These are phyloP conservation scores for Shargacucullia verbasci DNA, from an alignment of 2,888 invertebrate genomes.

Conservation along the genomic window DNA sequence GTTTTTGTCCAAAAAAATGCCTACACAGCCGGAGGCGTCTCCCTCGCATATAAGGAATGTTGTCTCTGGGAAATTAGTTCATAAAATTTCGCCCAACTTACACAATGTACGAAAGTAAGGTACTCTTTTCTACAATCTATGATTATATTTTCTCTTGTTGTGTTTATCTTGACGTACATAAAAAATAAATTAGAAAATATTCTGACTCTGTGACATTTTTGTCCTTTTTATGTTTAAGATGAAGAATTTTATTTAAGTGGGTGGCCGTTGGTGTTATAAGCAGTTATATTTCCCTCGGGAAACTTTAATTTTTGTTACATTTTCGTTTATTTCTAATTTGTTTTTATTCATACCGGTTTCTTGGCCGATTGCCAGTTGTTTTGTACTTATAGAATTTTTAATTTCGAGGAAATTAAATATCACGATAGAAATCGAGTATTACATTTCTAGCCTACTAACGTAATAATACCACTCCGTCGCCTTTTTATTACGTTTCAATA, in stretches of 20 bases:
- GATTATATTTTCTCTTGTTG: conserved; percentile 59
- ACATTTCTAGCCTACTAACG: too few relatives aligned
- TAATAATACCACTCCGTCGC: conserved; percentile 58
- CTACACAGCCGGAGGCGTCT: conserved; percentile 77
- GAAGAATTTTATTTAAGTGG: conserved; percentile 37
- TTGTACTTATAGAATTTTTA: not conserved
- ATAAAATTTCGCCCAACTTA: conserved; percentile 79
- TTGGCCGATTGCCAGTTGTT: not conserved
- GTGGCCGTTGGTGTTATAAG: conserved; percentile 21
- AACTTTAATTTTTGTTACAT: conserved; percentile 20
- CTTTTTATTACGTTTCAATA: conserved; percentile 81
- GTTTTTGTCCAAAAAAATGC: conserved; percentile 82
- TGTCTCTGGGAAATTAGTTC: conserved; percentile 86
- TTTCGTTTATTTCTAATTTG: conserved; percentile 27
- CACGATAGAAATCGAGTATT: too few relatives aligned
- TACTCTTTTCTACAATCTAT: conserved; percentile 61
- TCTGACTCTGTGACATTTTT: conserved; percentile 30
- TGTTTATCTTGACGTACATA: conserved; percentile 37
- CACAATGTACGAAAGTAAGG: conserved; percentile 63
- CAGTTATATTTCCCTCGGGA: conserved; percentile 35
- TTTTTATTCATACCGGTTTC: conserved; percentile 24
- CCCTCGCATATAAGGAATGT: conserved; percentile 82
- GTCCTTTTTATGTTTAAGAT: conserved; percentile 36
- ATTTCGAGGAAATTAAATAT: conserved; percentile 1
- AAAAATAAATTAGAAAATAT: conserved; percentile 51